Conservation (phyloP, 53 echinoderm and acorn worm species). For the Zoroaster sp. region DNA sequence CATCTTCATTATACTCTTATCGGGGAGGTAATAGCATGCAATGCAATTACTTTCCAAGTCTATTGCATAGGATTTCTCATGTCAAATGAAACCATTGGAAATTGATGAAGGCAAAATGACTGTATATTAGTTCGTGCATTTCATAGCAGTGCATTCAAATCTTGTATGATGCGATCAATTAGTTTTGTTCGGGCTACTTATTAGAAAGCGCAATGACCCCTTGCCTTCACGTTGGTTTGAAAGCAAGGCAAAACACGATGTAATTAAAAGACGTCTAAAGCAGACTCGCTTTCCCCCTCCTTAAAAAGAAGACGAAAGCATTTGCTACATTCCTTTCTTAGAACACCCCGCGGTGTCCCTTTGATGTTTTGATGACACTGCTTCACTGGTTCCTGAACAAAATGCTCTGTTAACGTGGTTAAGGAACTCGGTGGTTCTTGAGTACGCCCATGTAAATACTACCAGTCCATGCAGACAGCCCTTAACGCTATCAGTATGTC, state of each 20-base stretch:
- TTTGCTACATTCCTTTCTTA: constrained; percentile 14
- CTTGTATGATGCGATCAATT: constrained; percentile 3
- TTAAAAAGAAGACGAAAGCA: neutral
- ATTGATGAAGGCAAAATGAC: neutral
- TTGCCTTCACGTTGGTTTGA: neutral
- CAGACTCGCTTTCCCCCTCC: neutral
- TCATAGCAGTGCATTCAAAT: neutral
- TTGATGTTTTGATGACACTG: neutral
- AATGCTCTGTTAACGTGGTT: neutral
- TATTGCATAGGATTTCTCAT: neutral
- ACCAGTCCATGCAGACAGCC: neutral
- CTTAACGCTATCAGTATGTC: neutral
- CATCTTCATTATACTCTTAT: neutral
- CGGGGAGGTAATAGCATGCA: neutral
- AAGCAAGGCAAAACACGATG: neutral
- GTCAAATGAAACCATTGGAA: neutral
- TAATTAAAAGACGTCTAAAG: constrained; percentile 27
- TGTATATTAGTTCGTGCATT: neutral
- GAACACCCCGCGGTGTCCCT: constrained; percentile 10
- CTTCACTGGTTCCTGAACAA: constrained; percentile 8
- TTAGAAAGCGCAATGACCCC: constrained; percentile 19
- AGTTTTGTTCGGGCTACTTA: constrained; percentile 1
- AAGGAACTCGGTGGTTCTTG: constrained; percentile 9
- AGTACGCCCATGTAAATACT: neutral
- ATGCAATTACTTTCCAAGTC: neutral